Evolutionary conservation across 2,888 invertebrate genomes (phyloP).

Genomic region (Thysanoteuthis rhombus): DNA sequence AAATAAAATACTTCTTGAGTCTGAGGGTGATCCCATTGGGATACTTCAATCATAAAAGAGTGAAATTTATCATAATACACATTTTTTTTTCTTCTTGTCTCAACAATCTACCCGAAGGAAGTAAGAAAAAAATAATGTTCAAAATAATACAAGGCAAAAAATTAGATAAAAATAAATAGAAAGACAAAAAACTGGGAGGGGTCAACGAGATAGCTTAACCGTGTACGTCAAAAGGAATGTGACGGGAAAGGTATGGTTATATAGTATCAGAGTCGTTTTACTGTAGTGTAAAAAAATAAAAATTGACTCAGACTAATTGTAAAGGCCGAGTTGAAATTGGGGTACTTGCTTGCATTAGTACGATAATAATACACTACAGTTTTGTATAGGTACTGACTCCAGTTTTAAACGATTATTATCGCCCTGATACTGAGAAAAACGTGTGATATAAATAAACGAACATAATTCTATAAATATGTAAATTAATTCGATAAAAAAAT

Average conservation of each 20-base stretch:
- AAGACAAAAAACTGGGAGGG: background rate
- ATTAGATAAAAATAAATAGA: background rate
- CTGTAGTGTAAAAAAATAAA: background rate
- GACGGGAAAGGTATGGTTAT: background rate
- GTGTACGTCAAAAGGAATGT: background rate
- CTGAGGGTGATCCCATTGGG: too few relatives aligned
- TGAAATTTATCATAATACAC: background rate
- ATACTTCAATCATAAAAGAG: background rate
- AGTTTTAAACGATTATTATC: background rate
- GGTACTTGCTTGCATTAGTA: background rate
- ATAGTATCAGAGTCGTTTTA: background rate
- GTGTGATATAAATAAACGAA: background rate
- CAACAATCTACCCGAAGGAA: background rate
- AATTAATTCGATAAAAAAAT: background rate
- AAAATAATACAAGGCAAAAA: background rate
- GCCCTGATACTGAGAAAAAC: background rate
- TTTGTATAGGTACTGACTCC: background rate
- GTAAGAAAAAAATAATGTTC: background rate
- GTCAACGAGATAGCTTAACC: background rate
- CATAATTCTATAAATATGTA: background rate
- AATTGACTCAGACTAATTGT: background rate
- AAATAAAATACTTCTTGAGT: too few relatives aligned
- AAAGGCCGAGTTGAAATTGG: background rate
- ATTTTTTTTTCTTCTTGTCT: too few relatives aligned
- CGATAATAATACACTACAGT: background rate